phyloP scores from a whole-genome alignment of 2,888 invertebrate genomes.

The Criorhina ranunculi region DNA sequence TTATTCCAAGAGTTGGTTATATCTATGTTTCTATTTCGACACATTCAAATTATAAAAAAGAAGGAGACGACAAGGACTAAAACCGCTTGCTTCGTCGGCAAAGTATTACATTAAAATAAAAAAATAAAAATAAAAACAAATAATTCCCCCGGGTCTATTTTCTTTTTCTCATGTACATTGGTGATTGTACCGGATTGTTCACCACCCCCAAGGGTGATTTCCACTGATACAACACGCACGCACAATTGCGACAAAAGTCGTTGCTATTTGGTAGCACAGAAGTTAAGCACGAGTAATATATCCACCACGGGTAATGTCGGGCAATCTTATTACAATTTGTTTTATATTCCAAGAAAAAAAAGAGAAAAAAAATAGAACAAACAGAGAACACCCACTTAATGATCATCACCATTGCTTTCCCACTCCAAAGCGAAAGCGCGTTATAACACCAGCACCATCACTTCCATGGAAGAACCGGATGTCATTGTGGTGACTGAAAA shows the following conservation, averaged over 20 bases:
- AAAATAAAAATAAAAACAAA: conserved; percentile 30
- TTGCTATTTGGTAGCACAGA: conserved; percentile 22
- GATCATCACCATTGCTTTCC: conserved; percentile 54
- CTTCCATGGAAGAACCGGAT: conserved; percentile 43
- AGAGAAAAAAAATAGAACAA: conserved; percentile 33
- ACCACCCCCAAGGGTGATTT: conserved; percentile 43
- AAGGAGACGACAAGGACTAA: conserved; percentile 16
- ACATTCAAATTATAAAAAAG: conserved; percentile 36
- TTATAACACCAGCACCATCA: conserved; percentile 36
- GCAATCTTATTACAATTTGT: conserved; percentile 67
- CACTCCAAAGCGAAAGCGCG: conserved; percentile 39
- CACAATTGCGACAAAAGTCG: conserved; percentile 44
- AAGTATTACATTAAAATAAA: conserved; percentile 28
- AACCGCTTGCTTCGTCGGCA: conserved; percentile 12
- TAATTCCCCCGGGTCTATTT: conserved; percentile 41
- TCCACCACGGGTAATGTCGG: conserved; percentile 39
- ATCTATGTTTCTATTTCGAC: conserved; percentile 7
- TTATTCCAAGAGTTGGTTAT: not conserved
- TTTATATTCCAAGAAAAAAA: conserved; percentile 48
- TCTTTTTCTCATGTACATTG: conserved; percentile 32
- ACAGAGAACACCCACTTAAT: conserved; percentile 61
- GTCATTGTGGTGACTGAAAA: conserved; percentile 74
- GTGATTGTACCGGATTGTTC: conserved; percentile 42
- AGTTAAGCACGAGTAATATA: conserved; percentile 46
- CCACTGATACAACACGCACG: conserved; percentile 40